Base-by-base conservation (phyloP, 2,797 vertebrate genomes). In the Acestrorhynchus altus region DNA sequence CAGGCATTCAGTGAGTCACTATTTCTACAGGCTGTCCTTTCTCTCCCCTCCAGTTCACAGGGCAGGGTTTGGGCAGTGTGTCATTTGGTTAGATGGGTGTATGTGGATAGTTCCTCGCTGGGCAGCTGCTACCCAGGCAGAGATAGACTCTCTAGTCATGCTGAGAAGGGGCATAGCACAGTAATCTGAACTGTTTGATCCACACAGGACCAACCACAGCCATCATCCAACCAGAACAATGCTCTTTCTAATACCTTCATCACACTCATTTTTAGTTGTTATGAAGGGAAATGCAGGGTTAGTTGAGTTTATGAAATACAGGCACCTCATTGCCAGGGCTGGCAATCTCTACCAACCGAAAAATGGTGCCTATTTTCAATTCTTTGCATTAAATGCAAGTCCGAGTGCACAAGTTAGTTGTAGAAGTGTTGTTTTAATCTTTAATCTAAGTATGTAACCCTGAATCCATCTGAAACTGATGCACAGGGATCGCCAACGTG, bases 101-200 rank as follows among this genome's bases (percentile, higher is more conserved):
- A 57, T 52, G 67, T 22, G 11, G 44, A 70, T 52, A 66, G 57
- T 4, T 72, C 66, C 83, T 57, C 26, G 52, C 60, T 78, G 74
- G 64, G 76, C 40, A 64, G 54, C 20, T 42, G 46, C 78, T 78
- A 70, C 68, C 76, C 78, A 69, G 46, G 57, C 54, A 74, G 60
- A 72, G 35, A 31, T 28, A 71, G 60, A n/a, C n/a, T 78, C 65
- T 67, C 59, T 60, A 16, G 24, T 57, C 70, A 54, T 44, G 46
- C 46, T 64, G 66, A 44, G 66, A 18, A 5, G 0, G 8, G 46
- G 31, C 44, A 35, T 8, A 20, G 28, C 64, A 52, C 20, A 16
- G 52, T 26, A 74, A 69, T 24, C n/a, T 9, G 67, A 79, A 22
- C 59, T 64, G 52, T 72, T 44, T 69, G 52, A 67, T 31, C 10